These are phyloP conservation scores for Peromyscus aztecus DNA, from an alignment of 2,797 vertebrate species.

Conservation along the genomic window DNA sequence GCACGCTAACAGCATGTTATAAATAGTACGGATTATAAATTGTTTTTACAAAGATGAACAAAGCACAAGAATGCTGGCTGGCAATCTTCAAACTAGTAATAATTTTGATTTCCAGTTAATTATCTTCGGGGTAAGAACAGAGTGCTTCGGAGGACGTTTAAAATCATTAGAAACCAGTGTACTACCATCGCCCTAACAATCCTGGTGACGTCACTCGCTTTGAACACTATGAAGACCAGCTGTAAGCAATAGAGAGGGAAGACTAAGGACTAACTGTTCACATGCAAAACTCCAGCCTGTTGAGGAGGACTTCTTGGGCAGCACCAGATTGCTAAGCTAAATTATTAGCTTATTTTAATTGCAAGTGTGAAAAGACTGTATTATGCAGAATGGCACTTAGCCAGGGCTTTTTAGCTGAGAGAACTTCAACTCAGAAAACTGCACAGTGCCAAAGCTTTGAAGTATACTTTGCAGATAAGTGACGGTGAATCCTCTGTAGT, in stretches of 20 bases:
- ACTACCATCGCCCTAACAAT: not conserved
- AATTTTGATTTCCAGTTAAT: conserved; percentile 62
- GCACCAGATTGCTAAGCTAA: conserved; percentile 1
- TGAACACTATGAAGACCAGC: conserved; percentile 64
- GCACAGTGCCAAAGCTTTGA: not conserved
- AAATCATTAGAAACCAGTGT: conserved; percentile 31
- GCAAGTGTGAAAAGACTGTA: conserved; percentile 35
- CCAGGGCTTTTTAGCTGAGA: not conserved
- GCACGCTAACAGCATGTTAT: conserved; percentile 46
- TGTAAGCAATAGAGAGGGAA: conserved; percentile 3
- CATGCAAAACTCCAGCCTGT: conserved; percentile 25
- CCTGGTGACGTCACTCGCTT: conserved; percentile 60
- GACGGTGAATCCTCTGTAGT: not conserved
- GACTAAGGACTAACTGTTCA: not conserved
- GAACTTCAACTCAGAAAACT: not conserved
- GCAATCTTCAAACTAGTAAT: conserved; percentile 42
- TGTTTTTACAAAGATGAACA: conserved; percentile 73
- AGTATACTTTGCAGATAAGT: not conserved
- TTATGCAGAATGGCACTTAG: not conserved
- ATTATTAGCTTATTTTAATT: conserved; percentile 56
- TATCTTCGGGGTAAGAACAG: not conserved
- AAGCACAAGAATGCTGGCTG: conserved; percentile 58
- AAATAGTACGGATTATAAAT: conserved; percentile 64
- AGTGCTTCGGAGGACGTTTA: conserved; percentile 10
- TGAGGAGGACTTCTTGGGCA: conserved; percentile 11